A percentile compares a stretch with the other conserved stretches of the same genome.
These are phyloP conservation scores for Drosophila pallidifrons DNA, from an alignment of 1,140 invertebrate genomes.

Conservation along the genomic window DNA sequence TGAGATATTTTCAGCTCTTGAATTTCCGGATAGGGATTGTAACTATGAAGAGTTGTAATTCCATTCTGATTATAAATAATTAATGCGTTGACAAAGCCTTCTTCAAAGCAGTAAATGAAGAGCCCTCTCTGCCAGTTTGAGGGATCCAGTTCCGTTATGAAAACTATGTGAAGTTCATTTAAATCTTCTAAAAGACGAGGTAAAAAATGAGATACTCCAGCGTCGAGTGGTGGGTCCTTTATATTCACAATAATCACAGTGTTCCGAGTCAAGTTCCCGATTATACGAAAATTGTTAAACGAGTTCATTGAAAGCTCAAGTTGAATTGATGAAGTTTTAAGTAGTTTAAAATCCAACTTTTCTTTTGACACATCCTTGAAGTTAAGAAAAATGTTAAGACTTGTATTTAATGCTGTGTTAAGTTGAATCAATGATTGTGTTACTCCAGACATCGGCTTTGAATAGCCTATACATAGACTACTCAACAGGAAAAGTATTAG, in stretches of 20 bases:
- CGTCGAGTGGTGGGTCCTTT: background rate
- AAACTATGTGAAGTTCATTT: slow-evolving; percentile 53
- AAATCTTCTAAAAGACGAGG: slow-evolving; percentile 31
- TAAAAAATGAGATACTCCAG: background rate
- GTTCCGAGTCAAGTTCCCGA: slow-evolving; percentile 37
- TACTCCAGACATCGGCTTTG: background rate
- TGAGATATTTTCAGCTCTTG: slow-evolving; percentile 6
- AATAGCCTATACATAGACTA: background rate
- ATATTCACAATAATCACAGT: slow-evolving; percentile 47
- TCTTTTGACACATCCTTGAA: slow-evolving; percentile 2
- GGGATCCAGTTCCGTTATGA: slow-evolving; percentile 17
- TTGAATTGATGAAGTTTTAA: slow-evolving; percentile 31
- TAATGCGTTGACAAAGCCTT: slow-evolving; percentile 56
- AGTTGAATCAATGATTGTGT: slow-evolving; percentile 21
- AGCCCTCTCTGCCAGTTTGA: slow-evolving; percentile 5
- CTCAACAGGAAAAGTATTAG: background rate
- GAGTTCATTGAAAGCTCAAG: background rate
- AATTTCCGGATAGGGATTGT: slow-evolving; percentile 56
- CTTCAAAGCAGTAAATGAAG: slow-evolving; percentile 43
- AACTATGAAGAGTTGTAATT: slow-evolving; percentile 32
- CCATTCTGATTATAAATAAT: slow-evolving; percentile 10
- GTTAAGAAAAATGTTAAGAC: slow-evolving; percentile 57
- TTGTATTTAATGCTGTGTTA: slow-evolving; percentile 19
- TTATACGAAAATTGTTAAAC: slow-evolving; percentile 12
- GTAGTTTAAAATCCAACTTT: background rate